Base-by-base conservation (phyloP, 2,888 invertebrate species). In the Drosophila putrida region DNA sequence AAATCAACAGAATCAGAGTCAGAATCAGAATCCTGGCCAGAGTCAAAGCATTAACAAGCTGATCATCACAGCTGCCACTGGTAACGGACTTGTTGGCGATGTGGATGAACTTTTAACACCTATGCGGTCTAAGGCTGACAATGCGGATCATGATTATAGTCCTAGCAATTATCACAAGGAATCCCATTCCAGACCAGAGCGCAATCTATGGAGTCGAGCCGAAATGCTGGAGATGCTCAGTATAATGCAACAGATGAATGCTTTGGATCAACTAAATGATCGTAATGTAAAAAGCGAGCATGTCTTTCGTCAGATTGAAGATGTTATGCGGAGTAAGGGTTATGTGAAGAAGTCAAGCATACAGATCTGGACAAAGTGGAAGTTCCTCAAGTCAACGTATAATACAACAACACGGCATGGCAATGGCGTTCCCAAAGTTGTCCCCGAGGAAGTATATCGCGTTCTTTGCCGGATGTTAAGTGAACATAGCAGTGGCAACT, bases 291-390 rank as follows among this genome's bases (percentile, higher is more conserved):
- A 91, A 41, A 92, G 92, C 63, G 92, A 92, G 64, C 81, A 88
- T 25, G 91, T 92, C 4, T 92, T 92, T 44, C 90, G 89, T 0
- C 89, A 88, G 39, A 89, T 92, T 46, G 93, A 92, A 46, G 79
- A 84, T 20, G 73, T 90, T 38, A 92, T 92, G 92, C 81, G 87
- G 36, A 76, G 80, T 46, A 90, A 90, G 55, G 93, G 93, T 9
- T 90, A 82, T 61, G 81, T 84, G 10, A 92, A 92, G 62, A 92
- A 92, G 67, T 90, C 92, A 5, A 90, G 90, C 67, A 83, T 90
- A 10, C 92, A 92, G 71, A 92, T 92, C 64, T 92, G 92, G 92
- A 92, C 92, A 6, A 92, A 92, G 46, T 92, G 92, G 92, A 92
- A 92, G 75, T 92, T 92, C 71, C 82, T 92, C 6, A 92, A 92